Evolutionary conservation across 2,888 invertebrate species (phyloP).

Genomic region (Sepiola atlantica): DNA sequence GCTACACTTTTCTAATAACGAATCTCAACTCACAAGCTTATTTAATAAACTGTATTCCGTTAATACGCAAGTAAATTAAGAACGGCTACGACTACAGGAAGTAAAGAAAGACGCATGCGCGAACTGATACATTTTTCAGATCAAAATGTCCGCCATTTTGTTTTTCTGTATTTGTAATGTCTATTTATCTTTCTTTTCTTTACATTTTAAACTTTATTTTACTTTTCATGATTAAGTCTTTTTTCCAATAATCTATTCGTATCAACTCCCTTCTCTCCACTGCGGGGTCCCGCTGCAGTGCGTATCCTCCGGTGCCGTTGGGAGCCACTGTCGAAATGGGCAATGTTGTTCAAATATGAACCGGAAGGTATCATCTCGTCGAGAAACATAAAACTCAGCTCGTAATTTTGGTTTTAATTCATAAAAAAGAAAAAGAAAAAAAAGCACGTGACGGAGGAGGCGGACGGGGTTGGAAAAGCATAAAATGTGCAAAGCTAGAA

Average conservation of each 20-base stretch:
- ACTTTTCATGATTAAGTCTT: no score
- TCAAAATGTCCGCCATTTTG: background rate
- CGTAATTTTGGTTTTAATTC: slow-evolving; percentile 4
- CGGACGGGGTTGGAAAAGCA: background rate
- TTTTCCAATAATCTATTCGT: background rate
- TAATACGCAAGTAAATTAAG: background rate
- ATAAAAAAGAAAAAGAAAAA: background rate
- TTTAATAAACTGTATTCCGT: background rate
- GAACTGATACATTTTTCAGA: background rate
- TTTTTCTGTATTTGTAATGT: no score
- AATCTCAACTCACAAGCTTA: background rate
- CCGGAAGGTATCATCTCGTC: background rate
- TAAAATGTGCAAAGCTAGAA: background rate
- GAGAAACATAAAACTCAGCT: background rate
- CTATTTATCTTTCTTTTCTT: background rate
- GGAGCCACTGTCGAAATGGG: background rate
- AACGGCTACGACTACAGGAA: background rate
- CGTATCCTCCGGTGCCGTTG: background rate
- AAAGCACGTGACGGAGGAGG: background rate
- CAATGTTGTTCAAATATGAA: background rate
- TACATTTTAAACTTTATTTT: background rate
- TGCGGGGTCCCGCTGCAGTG: background rate
- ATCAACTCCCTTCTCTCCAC: background rate
- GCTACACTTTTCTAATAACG: background rate
- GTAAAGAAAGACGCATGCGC: background rate